Base-by-base conservation (phyloP, 2,113 vertebrate genomes). In the Sceloporus undulatus region DNA sequence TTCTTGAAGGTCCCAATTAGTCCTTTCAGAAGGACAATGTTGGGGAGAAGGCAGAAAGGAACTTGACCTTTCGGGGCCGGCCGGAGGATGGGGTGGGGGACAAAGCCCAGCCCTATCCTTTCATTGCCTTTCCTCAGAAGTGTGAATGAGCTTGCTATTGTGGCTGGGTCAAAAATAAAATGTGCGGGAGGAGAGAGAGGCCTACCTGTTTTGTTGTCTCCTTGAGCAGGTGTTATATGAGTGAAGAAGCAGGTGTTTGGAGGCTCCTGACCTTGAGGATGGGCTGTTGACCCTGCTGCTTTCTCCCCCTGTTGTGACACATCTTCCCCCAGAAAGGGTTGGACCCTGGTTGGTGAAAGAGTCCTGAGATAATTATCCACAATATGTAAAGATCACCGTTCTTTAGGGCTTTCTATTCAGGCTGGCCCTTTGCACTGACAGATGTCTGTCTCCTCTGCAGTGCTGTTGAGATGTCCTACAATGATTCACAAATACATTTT, bases 171-270 rank as follows among this genome's bases (percentile, higher is more conserved):
- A 94, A 82, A 90, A 93, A 87, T 8, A 62, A 62, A 62, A 62
- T 1, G 59, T 48, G 48, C 48, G 48, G 48, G 48, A 7, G 48
- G 48, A 48, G 59, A 62, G 59, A 62, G 59, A 92, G 82, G 56
- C 0, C 19, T 93, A 91, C 93, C 91, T 1, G 89, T 92, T 91
- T 92, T 91, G 94, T 91, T 95, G 93, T 38, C 78, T 94, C 93
- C 66, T 84, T 5, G 86, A 86, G 91, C 94, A 96, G 95, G 95
- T 97, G 95, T 91, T 88, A 95, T 95, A 94, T n/a, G 89, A 18
- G 16, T 21, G 89, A 95, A 94, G 91, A 94, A 92, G 95, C 94
- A 95, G 95, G 96, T 96, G 93, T 95, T 96, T 94, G 93, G 91
- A 88, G 88, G 89, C 95, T 89, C 89, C 90, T 48, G 94, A 96